Percentiles rank a stretch among this genome's conserved stretches.
These are phyloP conservation scores for Perca fluviatilis DNA, from an alignment of 2,113 vertebrate species.

Conservation along the genomic window DNA sequence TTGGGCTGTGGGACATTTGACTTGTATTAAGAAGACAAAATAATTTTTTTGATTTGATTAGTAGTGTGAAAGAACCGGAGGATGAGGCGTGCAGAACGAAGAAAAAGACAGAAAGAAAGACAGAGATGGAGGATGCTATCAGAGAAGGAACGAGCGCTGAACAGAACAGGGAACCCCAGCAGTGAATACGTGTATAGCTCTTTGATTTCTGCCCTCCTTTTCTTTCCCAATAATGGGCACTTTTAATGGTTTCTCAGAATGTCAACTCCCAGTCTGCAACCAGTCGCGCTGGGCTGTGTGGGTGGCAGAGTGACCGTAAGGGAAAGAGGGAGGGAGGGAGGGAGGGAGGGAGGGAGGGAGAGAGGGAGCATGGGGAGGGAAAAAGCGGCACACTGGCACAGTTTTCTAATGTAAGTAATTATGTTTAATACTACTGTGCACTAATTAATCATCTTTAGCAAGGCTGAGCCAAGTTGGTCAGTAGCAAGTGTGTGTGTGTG, in stretches of 20 bases:
- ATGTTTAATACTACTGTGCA: constrained; percentile 49
- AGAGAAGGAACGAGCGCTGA: constrained; percentile 43
- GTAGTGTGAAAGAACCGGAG: constrained; percentile 11
- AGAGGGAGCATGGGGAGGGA: constrained; percentile 14
- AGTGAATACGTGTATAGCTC: constrained; percentile 46
- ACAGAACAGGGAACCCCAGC: constrained; percentile 51
- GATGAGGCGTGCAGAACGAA: constrained; percentile 37
- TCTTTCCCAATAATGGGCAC: constrained; percentile 67
- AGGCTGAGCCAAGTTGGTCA: constrained; percentile 30
- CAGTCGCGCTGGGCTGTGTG: constrained; percentile 53
- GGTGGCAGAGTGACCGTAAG: constrained; percentile 46
- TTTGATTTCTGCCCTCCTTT: constrained; percentile 71
- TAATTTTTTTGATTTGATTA: constrained; percentile 12
- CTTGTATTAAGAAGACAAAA: constrained; percentile 28
- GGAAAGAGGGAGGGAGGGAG: background rate
- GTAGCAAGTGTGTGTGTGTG: constrained; percentile 10
- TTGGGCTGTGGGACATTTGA: background rate
- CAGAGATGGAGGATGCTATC: constrained; percentile 17
- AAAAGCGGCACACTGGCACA: background rate
- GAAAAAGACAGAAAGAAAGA: constrained; percentile 11
- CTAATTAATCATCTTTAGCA: constrained; percentile 52
- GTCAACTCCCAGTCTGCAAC: constrained; percentile 68
- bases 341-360: background rate
- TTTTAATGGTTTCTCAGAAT: constrained; percentile 70
- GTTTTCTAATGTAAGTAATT: constrained; percentile 52